These are phyloP conservation scores for Hypomecis atomaria DNA, from an alignment of 2,888 invertebrate genomes.

Conservation along the genomic window DNA sequence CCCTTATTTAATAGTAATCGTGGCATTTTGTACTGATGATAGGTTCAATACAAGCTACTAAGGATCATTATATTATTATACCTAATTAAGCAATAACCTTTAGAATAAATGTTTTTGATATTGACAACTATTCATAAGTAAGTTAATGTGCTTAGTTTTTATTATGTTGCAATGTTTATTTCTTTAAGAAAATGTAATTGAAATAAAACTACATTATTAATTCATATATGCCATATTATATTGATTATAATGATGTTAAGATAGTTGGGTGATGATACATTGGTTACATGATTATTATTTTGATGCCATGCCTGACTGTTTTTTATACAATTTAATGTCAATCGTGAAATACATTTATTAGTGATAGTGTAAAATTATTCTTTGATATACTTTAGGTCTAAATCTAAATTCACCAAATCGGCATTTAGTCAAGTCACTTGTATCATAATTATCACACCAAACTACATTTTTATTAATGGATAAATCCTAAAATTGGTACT, in stretches of 20 bases:
- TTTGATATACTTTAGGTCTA: conserved; percentile 55
- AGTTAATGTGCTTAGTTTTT: conserved; percentile 81
- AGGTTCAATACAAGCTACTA: conserved; percentile 78
- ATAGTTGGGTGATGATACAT: conserved; percentile 75
- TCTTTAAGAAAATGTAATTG: conserved; percentile 79
- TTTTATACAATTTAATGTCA: conserved; percentile 61
- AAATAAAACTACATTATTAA: conserved; percentile 75
- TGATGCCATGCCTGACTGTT: conserved; percentile 68
- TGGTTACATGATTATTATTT: conserved; percentile 66
- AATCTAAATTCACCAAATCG: conserved; percentile 63
- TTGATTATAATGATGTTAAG: conserved; percentile 79
- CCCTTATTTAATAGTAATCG: conserved; percentile 67
- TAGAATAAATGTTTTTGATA: conserved; percentile 84
- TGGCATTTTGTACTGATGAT: conserved; percentile 83
- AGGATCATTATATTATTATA: conserved; percentile 77
- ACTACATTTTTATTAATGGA: conserved; percentile 77
- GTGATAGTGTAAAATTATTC: conserved; percentile 65
- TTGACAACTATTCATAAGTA: conserved; percentile 83
- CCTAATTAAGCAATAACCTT: conserved; percentile 80
- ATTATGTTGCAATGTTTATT: conserved; percentile 81
- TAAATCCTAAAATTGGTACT: conserved; percentile 79
- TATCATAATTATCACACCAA: conserved; percentile 79
- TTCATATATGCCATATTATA: conserved; percentile 83
- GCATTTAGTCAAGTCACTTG: conserved; percentile 79
- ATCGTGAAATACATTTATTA: conserved; percentile 61